Evolutionary conservation across 2,888 invertebrate species (phyloP).

Genomic region (Seira sanloemensis): DNA sequence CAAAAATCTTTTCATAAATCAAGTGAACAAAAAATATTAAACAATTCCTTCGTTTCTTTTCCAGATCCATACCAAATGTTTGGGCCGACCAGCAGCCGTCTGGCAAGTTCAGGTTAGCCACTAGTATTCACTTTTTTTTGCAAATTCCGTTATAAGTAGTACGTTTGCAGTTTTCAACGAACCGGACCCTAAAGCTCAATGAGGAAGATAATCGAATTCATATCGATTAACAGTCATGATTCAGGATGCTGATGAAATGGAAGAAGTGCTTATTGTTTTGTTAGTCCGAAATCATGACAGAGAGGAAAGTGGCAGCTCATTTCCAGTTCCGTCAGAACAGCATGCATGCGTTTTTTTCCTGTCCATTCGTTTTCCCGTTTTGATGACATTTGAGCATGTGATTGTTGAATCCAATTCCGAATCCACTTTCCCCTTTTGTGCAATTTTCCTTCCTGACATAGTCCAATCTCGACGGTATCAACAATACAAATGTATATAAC

Average conservation of each 20-base stretch:
- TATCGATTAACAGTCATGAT: too few species aligned
- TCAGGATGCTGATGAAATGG: too few species aligned
- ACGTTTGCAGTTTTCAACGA: too few species aligned
- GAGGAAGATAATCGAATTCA: too few species aligned
- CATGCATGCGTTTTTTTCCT: neutral
- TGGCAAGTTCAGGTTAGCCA: slow-evolving; percentile 93
- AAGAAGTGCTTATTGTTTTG: too few species aligned
- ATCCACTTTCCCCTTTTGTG: neutral
- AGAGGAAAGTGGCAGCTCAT: neutral
- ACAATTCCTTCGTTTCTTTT: slow-evolving; percentile 76
- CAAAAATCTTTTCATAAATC: neutral
- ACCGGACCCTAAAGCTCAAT: too few species aligned
- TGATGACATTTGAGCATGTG: neutral
- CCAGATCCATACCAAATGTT: slow-evolving; percentile 99
- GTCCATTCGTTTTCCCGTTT: neutral
- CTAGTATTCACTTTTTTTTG: neutral
- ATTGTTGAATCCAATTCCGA: neutral
- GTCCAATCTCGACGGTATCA: neutral
- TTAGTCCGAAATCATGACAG: too few species aligned
- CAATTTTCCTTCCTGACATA: neutral
- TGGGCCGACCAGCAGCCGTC: slow-evolving; percentile 95
- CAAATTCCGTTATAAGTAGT: too few species aligned
- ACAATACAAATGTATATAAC: too few species aligned
- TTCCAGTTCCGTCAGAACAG: neutral
- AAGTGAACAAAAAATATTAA: neutral